phyloP scores from a whole-genome alignment of 2,113 vertebrate genomes.

The Ranitomeya variabilis region DNA sequence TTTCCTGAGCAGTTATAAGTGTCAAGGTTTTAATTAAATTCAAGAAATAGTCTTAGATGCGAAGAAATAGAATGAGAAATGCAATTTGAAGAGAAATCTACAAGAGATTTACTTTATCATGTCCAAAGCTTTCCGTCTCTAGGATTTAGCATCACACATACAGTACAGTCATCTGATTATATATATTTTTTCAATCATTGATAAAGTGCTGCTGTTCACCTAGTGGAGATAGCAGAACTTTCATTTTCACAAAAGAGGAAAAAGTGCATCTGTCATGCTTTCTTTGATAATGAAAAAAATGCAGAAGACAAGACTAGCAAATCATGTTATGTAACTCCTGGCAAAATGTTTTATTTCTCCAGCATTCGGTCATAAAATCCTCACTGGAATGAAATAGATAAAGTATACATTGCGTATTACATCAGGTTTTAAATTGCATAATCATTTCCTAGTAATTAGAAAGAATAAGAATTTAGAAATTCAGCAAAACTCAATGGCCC shows the following conservation, averaged over 20 bases:
- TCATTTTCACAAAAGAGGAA: slow-evolving; percentile 36
- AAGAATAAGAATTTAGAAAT: too few relatives aligned
- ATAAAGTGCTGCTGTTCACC: slow-evolving; percentile 24
- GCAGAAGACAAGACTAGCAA: not conserved
- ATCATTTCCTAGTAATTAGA: not conserved
- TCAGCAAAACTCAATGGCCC: too few relatives aligned
- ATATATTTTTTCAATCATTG: slow-evolving; percentile 31
- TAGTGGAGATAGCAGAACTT: slow-evolving; percentile 30
- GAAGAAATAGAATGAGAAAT: not conserved
- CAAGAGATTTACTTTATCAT: not conserved
- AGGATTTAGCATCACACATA: not conserved
- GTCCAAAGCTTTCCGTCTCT: not conserved
- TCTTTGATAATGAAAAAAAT: slow-evolving; percentile 8
- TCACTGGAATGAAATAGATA: not conserved
- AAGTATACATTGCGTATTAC: not conserved
- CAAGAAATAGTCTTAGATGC: not conserved
- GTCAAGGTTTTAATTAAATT: not conserved
- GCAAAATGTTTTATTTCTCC: not conserved
- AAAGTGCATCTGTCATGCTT: not conserved
- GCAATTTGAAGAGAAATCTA: not conserved
- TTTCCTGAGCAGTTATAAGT: not conserved
- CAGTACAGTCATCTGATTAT: not conserved
- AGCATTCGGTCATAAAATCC: not conserved
- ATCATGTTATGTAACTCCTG: not conserved
- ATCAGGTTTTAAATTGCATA: not conserved